Percentiles rank a stretch among this genome's conserved stretches.
Evolutionary conservation across 2,113 vertebrate genomes (phyloP).

Genomic region (Dascyllus trimaculatus): DNA sequence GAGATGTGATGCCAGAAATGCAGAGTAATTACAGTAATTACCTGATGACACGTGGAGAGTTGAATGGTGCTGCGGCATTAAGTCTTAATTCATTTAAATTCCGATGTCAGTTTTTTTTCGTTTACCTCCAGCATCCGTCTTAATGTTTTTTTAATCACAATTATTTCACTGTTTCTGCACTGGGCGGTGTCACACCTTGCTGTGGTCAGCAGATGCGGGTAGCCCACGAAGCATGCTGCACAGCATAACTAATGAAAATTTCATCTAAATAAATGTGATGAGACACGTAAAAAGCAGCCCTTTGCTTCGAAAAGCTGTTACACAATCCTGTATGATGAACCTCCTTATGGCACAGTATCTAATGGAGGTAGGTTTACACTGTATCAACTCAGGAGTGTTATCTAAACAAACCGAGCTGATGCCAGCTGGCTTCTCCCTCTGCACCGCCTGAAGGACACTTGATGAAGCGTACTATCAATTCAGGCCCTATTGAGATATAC

Average conservation of each 20-base stretch:
- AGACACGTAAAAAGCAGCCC: neutral
- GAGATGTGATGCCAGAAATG: too few relatives aligned
- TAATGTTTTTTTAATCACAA: neutral
- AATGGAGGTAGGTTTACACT: constrained; percentile 51
- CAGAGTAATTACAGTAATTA: too few relatives aligned
- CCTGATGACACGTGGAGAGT: too few relatives aligned
- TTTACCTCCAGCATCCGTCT: too few relatives aligned
- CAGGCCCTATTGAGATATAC: constrained; percentile 39
- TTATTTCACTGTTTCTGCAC: too few relatives aligned
- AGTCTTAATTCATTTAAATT: too few relatives aligned
- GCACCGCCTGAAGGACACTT: constrained; percentile 64
- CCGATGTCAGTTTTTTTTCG: neutral
- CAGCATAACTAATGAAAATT: constrained; percentile 41
- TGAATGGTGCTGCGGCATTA: too few relatives aligned
- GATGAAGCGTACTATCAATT: constrained; percentile 52
- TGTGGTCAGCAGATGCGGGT: constrained; percentile 33
- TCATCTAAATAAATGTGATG: constrained; percentile 32
- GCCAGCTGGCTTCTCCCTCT: constrained; percentile 70
- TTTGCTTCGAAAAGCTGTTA: constrained; percentile 33
- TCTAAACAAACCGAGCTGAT: constrained; percentile 63
- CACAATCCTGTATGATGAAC: constrained; percentile 46
- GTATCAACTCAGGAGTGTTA: constrained; percentile 56
- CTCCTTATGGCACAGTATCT: constrained; percentile 54
- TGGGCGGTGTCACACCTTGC: constrained; percentile 15
- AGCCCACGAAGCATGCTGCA: constrained; percentile 13